phyloP scores from a whole-genome alignment of 1,140 invertebrate genomes.

The Microvelia longipes region DNA sequence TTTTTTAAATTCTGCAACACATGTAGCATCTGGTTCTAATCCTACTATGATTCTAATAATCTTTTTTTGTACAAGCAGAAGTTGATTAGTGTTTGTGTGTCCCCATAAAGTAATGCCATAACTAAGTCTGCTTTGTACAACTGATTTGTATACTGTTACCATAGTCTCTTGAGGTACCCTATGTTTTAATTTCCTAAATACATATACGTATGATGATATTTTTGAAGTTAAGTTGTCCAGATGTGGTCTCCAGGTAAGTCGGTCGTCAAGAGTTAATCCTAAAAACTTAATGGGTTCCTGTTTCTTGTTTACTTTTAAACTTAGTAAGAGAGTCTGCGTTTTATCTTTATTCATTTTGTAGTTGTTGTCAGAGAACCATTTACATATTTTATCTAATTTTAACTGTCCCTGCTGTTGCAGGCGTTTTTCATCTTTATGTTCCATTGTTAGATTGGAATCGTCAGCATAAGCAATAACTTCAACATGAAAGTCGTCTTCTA shows the following conservation, averaged over 20 bases:
- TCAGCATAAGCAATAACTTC: background rate
- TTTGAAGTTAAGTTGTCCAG: background rate
- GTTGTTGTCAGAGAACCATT: background rate
- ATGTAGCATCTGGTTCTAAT: background rate
- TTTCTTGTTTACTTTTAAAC: background rate
- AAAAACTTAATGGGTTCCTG: background rate
- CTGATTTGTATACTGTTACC: background rate
- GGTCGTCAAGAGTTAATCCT: background rate
- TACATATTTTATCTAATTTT: background rate
- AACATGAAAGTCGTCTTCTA: background rate
- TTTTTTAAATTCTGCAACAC: background rate
- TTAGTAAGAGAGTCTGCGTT: background rate
- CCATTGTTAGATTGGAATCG: background rate
- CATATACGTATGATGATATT: background rate
- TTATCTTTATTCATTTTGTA: background rate
- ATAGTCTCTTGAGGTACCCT: background rate
- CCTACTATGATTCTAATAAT: background rate
- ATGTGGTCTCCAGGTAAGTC: background rate
- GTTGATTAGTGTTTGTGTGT: background rate
- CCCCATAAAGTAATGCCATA: background rate
- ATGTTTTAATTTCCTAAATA: background rate
- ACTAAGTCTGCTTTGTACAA: background rate
- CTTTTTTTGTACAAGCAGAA: background rate
- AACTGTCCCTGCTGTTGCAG: background rate
- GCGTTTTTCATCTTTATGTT: background rate